Evolutionary conservation across 2,797 vertebrate species (phyloP).

Genomic region (Phataginus tetradactyla): DNA sequence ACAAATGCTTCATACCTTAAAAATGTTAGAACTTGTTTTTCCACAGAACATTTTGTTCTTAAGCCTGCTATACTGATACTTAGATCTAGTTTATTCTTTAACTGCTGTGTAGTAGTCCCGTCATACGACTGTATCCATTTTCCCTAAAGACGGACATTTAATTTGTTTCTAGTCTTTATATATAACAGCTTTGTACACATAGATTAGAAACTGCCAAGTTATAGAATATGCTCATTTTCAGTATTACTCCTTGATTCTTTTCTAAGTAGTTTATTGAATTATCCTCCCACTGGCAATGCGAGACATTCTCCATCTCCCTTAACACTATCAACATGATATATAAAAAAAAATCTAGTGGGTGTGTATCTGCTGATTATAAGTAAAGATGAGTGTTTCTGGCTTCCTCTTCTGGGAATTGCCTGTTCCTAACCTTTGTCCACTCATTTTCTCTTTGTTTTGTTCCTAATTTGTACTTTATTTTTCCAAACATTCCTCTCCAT

Average conservation of each 20-base stretch:
- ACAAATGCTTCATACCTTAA: not conserved
- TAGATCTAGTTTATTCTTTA: not conserved
- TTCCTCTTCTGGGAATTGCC: not conserved
- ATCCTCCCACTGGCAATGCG: not conserved
- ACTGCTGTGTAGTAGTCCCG: not conserved
- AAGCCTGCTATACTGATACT: not conserved
- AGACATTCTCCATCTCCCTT: not conserved
- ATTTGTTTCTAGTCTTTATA: not conserved
- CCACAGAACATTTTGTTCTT: not conserved
- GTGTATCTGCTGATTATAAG: not conserved
- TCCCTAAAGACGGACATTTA: not conserved
- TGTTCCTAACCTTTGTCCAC: not conserved
- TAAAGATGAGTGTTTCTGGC: not conserved
- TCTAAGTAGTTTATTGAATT: not conserved
- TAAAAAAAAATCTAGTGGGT: not conserved
- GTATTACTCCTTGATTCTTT: not conserved
- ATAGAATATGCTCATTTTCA: not conserved
- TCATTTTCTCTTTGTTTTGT: not conserved
- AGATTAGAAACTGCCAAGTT: not conserved
- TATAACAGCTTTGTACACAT: not conserved
- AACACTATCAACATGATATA: not conserved
- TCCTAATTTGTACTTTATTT: not conserved
- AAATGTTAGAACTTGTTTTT: not conserved
- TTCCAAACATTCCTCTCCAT: not conserved
- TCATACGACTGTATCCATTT: not conserved